Percentiles rank a stretch among this genome's conserved stretches.
These are phyloP conservation scores for Stenchaetothrips biformis DNA, from an alignment of 2,888 invertebrate genomes.

Conservation along the genomic window DNA sequence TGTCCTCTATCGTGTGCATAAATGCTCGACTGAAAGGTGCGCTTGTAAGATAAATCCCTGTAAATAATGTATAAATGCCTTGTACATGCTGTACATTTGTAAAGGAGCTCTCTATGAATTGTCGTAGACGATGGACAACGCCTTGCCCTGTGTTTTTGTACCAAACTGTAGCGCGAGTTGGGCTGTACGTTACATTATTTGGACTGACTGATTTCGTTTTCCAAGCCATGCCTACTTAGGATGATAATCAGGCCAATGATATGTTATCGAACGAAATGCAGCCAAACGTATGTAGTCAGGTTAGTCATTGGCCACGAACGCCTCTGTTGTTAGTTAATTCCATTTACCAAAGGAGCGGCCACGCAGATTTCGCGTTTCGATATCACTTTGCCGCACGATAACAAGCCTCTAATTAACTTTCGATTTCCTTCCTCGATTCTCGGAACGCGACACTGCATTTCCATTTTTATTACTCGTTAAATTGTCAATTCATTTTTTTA, in stretches of 20 bases:
- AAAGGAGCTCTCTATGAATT: slow-evolving; percentile 15
- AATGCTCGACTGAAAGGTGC: slow-evolving; percentile 6
- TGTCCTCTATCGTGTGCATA: slow-evolving; percentile 17
- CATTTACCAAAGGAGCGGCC: slow-evolving; percentile 7
- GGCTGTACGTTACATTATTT: slow-evolving; percentile 15
- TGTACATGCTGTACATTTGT: slow-evolving; percentile 5
- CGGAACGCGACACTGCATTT: slow-evolving; percentile 7
- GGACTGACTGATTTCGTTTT: slow-evolving; percentile 15
- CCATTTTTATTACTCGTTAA: slow-evolving; percentile 24
- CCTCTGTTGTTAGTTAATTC: slow-evolving; percentile 18
- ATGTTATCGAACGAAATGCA: slow-evolving; percentile 25
- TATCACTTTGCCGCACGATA: slow-evolving; percentile 18
- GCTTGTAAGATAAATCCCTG: slow-evolving; percentile 4
- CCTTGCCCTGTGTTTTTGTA: not conserved
- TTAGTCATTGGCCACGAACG: slow-evolving; percentile 20
- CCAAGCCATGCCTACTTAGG: slow-evolving; percentile 20
- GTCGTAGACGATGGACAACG: slow-evolving; percentile 14
- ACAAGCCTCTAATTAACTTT: slow-evolving; percentile 21
- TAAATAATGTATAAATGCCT: not conserved
- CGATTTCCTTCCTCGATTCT: slow-evolving; percentile 16
- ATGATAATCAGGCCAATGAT: slow-evolving; percentile 21
- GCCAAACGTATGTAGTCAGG: slow-evolving; percentile 20
- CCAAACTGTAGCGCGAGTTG: slow-evolving; percentile 10
- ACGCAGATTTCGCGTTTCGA: slow-evolving; percentile 8
- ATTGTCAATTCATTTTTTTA: not conserved